phyloP scores from a whole-genome alignment of 2,888 invertebrate species.

The Blera fallax region DNA sequence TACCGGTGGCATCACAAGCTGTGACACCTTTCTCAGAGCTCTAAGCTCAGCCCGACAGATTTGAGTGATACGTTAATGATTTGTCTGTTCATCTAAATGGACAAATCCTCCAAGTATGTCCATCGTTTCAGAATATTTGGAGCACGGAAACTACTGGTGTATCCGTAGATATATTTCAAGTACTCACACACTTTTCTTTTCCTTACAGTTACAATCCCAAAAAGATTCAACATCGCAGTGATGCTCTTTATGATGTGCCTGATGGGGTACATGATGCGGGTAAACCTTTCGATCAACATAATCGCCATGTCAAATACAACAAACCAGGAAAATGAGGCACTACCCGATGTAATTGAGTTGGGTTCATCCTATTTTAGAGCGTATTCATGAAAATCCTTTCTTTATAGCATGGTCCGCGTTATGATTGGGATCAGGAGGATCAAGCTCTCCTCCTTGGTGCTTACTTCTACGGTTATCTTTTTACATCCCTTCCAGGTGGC shows the following conservation, averaged over 20 bases:
- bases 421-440: conserved; percentile 84
- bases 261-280: conserved; percentile 88
- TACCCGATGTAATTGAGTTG: conserved; percentile 77
- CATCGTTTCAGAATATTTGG: too few species aligned
- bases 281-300: conserved; percentile 89
- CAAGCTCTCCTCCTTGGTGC: conserved; percentile 86
- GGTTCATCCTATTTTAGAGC: neutral
- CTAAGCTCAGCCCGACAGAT: too few species aligned
- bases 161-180: too few species aligned
- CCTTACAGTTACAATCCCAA: conserved; percentile 82
- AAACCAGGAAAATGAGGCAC: conserved; percentile 48
- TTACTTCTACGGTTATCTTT: conserved; percentile 87
- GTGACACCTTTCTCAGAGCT: too few species aligned
- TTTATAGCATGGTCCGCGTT: conserved; percentile 82
- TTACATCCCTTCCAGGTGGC: conserved; percentile 86
- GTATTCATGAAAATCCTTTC: neutral
- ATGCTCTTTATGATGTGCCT: conserved; percentile 90
- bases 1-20: too few species aligned
- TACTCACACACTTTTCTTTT: too few species aligned
- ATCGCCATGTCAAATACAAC: conserved; percentile 85
- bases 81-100: too few species aligned
- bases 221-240: conserved; percentile 83
- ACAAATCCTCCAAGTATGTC: too few species aligned
- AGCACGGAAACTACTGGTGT: too few species aligned
- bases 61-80: too few species aligned